Evolutionary conservation across 1,140 invertebrate genomes (phyloP), one percentile per base, ranked within the genome.

Genomic region (Leptinotarsa defecta): DNA sequence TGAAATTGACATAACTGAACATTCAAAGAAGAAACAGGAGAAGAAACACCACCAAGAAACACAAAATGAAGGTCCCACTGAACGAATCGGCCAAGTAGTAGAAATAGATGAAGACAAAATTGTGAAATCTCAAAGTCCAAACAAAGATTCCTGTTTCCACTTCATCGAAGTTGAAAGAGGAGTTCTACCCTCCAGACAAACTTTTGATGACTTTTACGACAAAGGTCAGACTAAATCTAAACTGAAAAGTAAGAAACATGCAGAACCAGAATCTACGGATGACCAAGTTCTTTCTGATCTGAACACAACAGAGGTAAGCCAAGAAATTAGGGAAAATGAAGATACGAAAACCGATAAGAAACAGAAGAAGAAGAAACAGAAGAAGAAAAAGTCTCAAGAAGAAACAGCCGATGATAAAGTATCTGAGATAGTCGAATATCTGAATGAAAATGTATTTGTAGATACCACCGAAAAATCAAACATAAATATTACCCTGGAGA

Each of bases 291-390:
- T 8, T 57, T 19, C 52, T 17, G 52, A 57, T 4, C n/a, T 15
- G 52, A 19, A 57, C 4, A n/a, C 4, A 17, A 15, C 15, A 57
- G 52, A 57, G n/a, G 17, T 17, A 57, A 19, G 4, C 3, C 52
- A 69, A 63, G 73, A 62, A 68, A 74, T 64, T 48, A 17, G 34
- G 69, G n/a, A n/a, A 68, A 43, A 17, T 70, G 76, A 77, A 8
- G 13, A 75, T 74, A 34, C 15, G 13, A 71, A 75, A 49, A 64
- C 63, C 15, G 68, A 64, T 57, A 69, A 71, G 68, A 67, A 63
- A 27, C 34, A 20, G 13, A 52, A 68, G 17, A 73, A 27, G 43
- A 76, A 76, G 68, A 70, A 62, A 69, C 76, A 74, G 19, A 34
- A 70, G 49, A 68, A 62, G 63, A 74, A 43, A 48, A 78, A 68